phyloP scores from a whole-genome alignment of 2,113 vertebrate genomes.

The Sitta europaea region DNA sequence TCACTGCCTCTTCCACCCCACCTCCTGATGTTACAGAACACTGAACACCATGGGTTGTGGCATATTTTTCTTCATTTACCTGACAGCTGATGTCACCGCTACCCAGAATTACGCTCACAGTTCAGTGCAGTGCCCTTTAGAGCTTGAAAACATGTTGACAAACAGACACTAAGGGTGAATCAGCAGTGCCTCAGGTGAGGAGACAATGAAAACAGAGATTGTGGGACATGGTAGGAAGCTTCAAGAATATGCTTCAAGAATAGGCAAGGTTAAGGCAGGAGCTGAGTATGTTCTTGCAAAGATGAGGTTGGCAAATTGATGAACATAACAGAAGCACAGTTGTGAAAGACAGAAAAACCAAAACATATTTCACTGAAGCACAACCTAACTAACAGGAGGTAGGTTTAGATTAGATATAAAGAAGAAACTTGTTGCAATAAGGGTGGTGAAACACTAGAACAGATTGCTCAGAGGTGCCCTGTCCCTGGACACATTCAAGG shows the following conservation, averaged over 20 bases:
- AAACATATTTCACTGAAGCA: background rate
- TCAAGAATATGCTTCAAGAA: background rate
- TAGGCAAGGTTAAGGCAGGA: background rate
- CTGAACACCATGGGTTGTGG: background rate
- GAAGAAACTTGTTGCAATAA: background rate
- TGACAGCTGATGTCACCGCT: background rate
- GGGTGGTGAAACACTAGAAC: background rate
- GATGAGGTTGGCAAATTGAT: background rate
- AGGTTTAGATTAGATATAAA: background rate
- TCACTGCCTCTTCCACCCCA: background rate
- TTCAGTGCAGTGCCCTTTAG: background rate
- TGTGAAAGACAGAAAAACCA: background rate
- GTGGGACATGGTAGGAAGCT: background rate
- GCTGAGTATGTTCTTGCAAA: background rate
- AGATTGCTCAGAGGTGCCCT: background rate
- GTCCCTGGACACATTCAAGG: background rate
- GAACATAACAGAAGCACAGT: background rate
- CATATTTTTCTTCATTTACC: background rate
- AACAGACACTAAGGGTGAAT: background rate
- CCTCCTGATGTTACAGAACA: background rate
- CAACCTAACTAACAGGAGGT: background rate
- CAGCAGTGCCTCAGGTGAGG: background rate
- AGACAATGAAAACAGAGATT: background rate
- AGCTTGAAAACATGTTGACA: background rate
- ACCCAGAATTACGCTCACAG: background rate